phyloP scores from a whole-genome alignment of 2,797 vertebrate genomes.

The Myotis vivesi region DNA sequence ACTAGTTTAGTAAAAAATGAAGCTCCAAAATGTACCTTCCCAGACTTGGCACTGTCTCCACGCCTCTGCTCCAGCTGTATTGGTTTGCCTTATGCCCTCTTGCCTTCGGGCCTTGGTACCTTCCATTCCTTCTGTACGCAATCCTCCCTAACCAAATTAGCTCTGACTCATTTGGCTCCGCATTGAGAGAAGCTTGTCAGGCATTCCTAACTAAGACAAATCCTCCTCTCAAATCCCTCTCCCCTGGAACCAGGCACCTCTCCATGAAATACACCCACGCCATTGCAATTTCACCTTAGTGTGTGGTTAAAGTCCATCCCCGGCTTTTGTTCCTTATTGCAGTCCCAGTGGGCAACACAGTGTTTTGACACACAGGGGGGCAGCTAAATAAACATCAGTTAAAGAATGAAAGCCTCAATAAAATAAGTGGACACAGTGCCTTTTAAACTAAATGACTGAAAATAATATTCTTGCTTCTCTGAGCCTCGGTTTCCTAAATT shows the following conservation, averaged over 20 bases:
- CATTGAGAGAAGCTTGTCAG: not conserved
- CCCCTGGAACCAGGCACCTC: not conserved
- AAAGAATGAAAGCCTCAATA: slow-evolving; percentile 12
- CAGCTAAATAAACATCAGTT: not conserved
- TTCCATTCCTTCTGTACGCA: not conserved
- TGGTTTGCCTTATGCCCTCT: not conserved
- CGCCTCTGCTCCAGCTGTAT: not conserved
- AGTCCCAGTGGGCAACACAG: not conserved
- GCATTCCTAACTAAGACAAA: not conserved
- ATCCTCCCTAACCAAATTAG: not conserved
- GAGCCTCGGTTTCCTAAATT: slow-evolving; percentile 14
- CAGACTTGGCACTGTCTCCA: not conserved
- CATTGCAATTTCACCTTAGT: not conserved
- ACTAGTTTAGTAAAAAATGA: not conserved
- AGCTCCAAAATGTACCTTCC: not conserved
- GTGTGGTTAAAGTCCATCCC: not conserved
- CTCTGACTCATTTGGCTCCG: not conserved
- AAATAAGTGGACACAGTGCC: not conserved
- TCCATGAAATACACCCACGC: too few species aligned
- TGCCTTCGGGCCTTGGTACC: not conserved
- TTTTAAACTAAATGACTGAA: not conserved
- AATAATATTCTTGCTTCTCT: not conserved
- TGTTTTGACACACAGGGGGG: not conserved
- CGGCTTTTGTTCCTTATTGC: not conserved
- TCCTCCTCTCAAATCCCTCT: not conserved